Percentiles rank a stretch among this genome's conserved stretches.
phyloP scores from a whole-genome alignment of 1,140 invertebrate genomes.

The Drosophila mayri region DNA sequence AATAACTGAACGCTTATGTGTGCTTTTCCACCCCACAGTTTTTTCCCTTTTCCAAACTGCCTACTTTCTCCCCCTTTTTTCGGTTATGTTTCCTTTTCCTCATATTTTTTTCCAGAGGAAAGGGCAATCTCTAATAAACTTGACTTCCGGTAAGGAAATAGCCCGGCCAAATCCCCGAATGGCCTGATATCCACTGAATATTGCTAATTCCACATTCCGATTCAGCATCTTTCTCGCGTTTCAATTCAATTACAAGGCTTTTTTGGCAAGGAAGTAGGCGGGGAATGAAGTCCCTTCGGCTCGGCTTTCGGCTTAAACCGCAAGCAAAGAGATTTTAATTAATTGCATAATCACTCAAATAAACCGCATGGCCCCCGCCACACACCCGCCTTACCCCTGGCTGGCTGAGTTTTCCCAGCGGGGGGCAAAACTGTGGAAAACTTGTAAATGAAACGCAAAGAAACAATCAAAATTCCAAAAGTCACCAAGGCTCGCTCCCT shows the following conservation, averaged over 20 bases:
- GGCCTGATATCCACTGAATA: constrained; percentile 9
- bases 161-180: constrained; percentile 22
- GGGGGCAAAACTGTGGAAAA: not conserved
- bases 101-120: not conserved
- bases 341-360: constrained; percentile 80
- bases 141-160: constrained; percentile 63
- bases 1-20: constrained; percentile 68
- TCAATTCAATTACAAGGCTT: constrained; percentile 42
- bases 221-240: constrained; percentile 29
- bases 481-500: constrained; percentile 43
- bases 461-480: constrained; percentile 81
- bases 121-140: constrained; percentile 62
- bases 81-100: constrained; percentile 11
- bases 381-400: not conserved
- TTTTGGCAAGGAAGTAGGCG: constrained; percentile 2
- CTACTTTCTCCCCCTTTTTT: not conserved
- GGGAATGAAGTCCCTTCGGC: constrained; percentile 3
- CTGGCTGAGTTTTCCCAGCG: not conserved
- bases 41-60: constrained; percentile 1
- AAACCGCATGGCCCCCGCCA: constrained; percentile 50
- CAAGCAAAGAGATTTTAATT: constrained; percentile 73
- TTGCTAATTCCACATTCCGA: constrained; percentile 40
- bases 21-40: constrained; percentile 15
- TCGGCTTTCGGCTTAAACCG: constrained; percentile 41
- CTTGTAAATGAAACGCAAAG: constrained; percentile 72